Percentiles rank a stretch among this genome's conserved stretches.
phyloP scores from a whole-genome alignment of 2,113 vertebrate species.

The Chelonoidis abingdonii region DNA sequence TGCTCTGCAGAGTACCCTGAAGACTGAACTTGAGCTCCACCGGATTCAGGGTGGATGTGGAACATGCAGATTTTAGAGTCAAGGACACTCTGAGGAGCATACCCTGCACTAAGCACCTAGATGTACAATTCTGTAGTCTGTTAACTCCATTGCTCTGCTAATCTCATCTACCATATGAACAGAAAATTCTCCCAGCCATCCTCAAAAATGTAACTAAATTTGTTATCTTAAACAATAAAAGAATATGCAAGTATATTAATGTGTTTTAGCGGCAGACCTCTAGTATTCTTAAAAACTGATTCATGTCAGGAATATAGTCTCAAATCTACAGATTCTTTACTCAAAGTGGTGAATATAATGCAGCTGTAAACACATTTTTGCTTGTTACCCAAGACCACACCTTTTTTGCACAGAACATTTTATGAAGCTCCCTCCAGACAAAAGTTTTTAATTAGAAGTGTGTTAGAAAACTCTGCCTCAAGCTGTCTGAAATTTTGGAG shows the following conservation, averaged over 20 bases:
- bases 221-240: not conserved
- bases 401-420: not conserved
- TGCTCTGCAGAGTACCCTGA: not conserved
- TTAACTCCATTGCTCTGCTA: not conserved
- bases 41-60: not conserved
- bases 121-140: not conserved
- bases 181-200: not conserved
- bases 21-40: not conserved
- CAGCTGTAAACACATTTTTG: not conserved
- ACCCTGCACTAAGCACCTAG: not conserved
- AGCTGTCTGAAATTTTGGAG: not conserved
- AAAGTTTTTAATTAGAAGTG: not conserved
- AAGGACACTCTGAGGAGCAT: not conserved
- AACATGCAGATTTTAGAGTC: not conserved
- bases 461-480: not conserved
- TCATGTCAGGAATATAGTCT: not conserved
- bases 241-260: not conserved
- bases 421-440: not conserved
- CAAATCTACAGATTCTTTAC: not conserved
- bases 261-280: not conserved
- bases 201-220: not conserved
- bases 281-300: not conserved
- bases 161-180: not conserved
- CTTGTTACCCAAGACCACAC: not conserved
- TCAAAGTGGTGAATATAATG: conserved; percentile 20